Percentiles rank a stretch among this genome's conserved stretches.
Conservation (phyloP, 2,797 vertebrate genomes). For the Danio choprae region DNA sequence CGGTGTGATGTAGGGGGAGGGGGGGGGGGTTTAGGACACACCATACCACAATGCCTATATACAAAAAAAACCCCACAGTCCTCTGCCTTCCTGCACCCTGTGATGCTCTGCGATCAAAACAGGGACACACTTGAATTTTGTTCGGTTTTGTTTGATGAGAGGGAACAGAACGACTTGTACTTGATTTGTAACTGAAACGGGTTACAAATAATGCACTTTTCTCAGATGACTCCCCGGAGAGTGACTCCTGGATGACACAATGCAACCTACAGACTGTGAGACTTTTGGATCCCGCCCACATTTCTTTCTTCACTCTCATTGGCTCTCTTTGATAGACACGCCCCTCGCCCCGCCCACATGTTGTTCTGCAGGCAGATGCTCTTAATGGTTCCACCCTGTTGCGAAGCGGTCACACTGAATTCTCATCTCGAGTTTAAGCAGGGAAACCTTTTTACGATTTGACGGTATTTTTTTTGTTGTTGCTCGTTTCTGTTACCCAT, state of each 20-base stretch:
- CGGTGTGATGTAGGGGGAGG: neutral
- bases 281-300: neutral
- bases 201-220: conserved; percentile 6
- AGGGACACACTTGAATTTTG: conserved; percentile 47
- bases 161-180: neutral
- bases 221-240: neutral
- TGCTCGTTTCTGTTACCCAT: neutral
- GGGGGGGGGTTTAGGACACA: conserved; percentile 9
- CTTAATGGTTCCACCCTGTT: conserved; percentile 34
- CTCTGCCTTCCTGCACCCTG: conserved; percentile 28
- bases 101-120: conserved; percentile 25
- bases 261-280: neutral
- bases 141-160: neutral
- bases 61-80: conserved; percentile 5
- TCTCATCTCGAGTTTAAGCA: conserved; percentile 65
- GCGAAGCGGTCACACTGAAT: conserved; percentile 25
- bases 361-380: conserved; percentile 35
- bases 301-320: neutral
- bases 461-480: conserved; percentile 25
- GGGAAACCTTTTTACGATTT: conserved; percentile 62
- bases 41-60: conserved; percentile 24
- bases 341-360: conserved; percentile 37
- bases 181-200: neutral
- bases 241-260: neutral
- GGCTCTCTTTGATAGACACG: conserved; percentile 27